Evolutionary conservation across 2,113 vertebrate genomes (phyloP), one percentile per base, ranked within the genome.

Genomic region (Labeo catla): DNA sequence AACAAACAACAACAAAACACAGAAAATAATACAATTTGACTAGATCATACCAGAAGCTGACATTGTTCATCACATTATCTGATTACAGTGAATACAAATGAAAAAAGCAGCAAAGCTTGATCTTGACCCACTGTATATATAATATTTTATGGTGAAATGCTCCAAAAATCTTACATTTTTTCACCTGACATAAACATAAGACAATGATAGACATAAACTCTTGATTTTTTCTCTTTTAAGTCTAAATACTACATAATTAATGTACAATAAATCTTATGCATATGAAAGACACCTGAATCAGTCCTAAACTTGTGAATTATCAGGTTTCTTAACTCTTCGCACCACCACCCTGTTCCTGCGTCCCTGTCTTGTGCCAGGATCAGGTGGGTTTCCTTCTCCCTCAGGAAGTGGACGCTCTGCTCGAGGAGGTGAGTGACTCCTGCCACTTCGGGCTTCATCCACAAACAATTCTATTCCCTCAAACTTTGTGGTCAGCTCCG

Each of bases 381-480:
- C 70, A 57, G 57, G 47, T 0, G 50, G 16, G 0, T 81, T 59
- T 72, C 39, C 83, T 15, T 83, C 73, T 1, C 70, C 86, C 1
- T 83, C 89, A 0, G 86, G 73, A 19, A 8, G 78, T 10, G 68
- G 68, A 2, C 4, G 68, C 19, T 72, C 39, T 1, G 85, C 86
- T 47, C 84, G 88, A 13, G 70, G 86, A 0, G 81, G 19, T 0
- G 89, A 34, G 0, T 89, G 88, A 4, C 78, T 91, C 19, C 93
- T 92, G 5, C 91, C 91, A 8, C 90, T 89, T 16, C 91, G 92
- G 54, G 93, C 85, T 3, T 91, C 90, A 6, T 97, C 96, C 90
- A 95, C 94, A 12, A 95, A 95, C 15, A 89, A 85, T 87, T 97
- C 97, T 9, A 95, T 93, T 0, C 92, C 90, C 0, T 94, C 95